These are phyloP conservation scores for Rhamnusium bicolor DNA, from an alignment of 2,888 invertebrate species.

Conservation along the genomic window DNA sequence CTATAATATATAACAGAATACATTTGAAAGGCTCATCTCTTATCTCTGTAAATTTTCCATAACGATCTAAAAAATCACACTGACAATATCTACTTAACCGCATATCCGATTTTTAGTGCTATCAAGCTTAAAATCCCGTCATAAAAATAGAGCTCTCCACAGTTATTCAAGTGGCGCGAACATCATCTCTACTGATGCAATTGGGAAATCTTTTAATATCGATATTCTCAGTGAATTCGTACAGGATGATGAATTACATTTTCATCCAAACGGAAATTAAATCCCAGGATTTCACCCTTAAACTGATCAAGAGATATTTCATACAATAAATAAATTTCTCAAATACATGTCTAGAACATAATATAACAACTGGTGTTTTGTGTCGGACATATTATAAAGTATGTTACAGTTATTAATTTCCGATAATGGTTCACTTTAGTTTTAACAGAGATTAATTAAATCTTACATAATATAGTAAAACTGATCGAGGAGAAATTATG, in stretches of 20 bases:
- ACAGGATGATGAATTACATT: slow-evolving; percentile 45
- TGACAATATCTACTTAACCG: slow-evolving; percentile 20
- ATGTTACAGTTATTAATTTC: background rate
- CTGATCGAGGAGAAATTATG: background rate
- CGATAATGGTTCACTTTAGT: background rate
- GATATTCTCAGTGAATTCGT: slow-evolving; percentile 40
- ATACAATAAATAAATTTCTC: slow-evolving; percentile 37
- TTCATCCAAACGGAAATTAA: slow-evolving; percentile 43
- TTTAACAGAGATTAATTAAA: background rate
- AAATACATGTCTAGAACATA: slow-evolving; percentile 23
- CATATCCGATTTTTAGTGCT: slow-evolving; percentile 23
- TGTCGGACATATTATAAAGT: background rate
- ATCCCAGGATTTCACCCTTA: slow-evolving; percentile 37
- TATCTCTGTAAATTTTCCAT: background rate
- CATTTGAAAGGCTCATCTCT: background rate
- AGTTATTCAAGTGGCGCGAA: slow-evolving; percentile 13
- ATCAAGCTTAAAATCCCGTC: slow-evolving; percentile 21
- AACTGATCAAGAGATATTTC: slow-evolving; percentile 39
- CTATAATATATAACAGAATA: background rate
- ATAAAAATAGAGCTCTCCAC: slow-evolving; percentile 21
- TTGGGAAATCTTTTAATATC: slow-evolving; percentile 41
- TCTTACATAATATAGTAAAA: background rate
- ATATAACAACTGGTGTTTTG: slow-evolving; percentile 7
- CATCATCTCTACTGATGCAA: slow-evolving; percentile 32
- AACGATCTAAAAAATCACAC: slow-evolving; percentile 5